Evolutionary conservation across 2,797 vertebrate species (phyloP).

Genomic region (Sebastes oblongus): DNA sequence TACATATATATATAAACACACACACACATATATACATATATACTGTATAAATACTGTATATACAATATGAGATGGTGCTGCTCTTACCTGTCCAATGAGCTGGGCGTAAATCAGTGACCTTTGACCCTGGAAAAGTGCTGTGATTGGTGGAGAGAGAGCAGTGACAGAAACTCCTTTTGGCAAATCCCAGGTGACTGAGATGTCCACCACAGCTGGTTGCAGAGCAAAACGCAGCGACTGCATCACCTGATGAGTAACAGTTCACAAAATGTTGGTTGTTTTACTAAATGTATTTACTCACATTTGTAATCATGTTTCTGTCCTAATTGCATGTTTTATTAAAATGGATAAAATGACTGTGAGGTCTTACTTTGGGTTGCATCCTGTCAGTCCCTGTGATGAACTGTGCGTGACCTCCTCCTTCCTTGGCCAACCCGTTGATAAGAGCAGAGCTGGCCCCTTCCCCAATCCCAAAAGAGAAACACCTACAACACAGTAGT

Average conservation of each 20-base stretch:
- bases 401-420: constrained; percentile 84
- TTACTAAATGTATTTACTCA: neutral
- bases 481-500: constrained; percentile 79
- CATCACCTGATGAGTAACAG: constrained; percentile 73
- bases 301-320: neutral
- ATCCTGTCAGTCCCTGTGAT: constrained; percentile 84
- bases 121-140: constrained; percentile 83
- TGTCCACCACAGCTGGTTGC: constrained; percentile 77
- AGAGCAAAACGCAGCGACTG: constrained; percentile 83
- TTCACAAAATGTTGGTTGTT: neutral
- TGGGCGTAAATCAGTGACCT: constrained; percentile 81
- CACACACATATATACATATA: no score
- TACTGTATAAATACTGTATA: no score
- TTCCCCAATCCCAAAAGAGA: constrained; percentile 90
- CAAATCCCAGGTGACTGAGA: constrained; percentile 75
- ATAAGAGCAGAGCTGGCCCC: constrained; percentile 88
- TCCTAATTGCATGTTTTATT: neutral
- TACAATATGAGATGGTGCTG: neutral
- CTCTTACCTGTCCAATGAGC: constrained; percentile 72
- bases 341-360: no score
- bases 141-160: constrained; percentile 79
- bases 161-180: constrained; percentile 74
- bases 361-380: constrained; percentile 83
- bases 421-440: constrained; percentile 83
- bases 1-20: no score